These are phyloP conservation scores for Cavia aperea DNA, from an alignment of 2,113 vertebrate genomes.

Conservation along the genomic window DNA sequence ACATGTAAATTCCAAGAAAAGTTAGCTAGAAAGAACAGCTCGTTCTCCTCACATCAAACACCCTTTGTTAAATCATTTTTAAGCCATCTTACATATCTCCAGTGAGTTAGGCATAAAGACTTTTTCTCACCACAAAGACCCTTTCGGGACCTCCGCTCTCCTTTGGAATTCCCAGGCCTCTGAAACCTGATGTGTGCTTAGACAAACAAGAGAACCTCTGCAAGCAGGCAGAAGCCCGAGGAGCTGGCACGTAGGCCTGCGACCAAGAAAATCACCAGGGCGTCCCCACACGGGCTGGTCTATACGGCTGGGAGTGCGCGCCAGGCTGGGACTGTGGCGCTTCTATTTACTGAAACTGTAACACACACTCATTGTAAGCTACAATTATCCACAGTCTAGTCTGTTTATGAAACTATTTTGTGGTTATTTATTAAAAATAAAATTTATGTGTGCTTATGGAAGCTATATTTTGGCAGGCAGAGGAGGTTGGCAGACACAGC, in stretches of 20 bases:
- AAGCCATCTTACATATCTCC: slow-evolving; percentile 61
- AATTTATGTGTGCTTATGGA: slow-evolving; percentile 79
- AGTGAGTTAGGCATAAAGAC: slow-evolving; percentile 56
- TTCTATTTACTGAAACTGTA: slow-evolving; percentile 71
- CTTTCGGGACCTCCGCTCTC: slow-evolving; percentile 65
- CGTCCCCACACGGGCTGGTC: slow-evolving; percentile 64
- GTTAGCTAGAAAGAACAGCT: slow-evolving; percentile 66
- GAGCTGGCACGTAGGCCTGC: slow-evolving; percentile 60
- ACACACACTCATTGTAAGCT: slow-evolving; percentile 77
- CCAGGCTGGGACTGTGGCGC: slow-evolving; percentile 59
- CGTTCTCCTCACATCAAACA: slow-evolving; percentile 58
- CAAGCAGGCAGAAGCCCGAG: slow-evolving; percentile 59
- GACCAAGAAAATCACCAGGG: slow-evolving; percentile 65
- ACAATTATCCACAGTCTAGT: slow-evolving; percentile 76
- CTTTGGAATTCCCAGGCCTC: slow-evolving; percentile 61
- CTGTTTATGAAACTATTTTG: slow-evolving; percentile 79
- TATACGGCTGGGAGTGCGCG: slow-evolving; percentile 57
- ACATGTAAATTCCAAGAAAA: slow-evolving; percentile 64
- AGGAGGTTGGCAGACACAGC: slow-evolving; percentile 74
- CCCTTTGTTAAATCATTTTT: slow-evolving; percentile 53
- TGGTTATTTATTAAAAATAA: slow-evolving; percentile 84
- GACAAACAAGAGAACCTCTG: slow-evolving; percentile 57
- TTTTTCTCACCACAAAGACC: slow-evolving; percentile 63
- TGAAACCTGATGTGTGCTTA: slow-evolving; percentile 63
- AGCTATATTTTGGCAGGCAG: slow-evolving; percentile 78